Evolutionary conservation across 2,888 invertebrate genomes (phyloP).

Genomic region (Zele albiditarsus): DNA sequence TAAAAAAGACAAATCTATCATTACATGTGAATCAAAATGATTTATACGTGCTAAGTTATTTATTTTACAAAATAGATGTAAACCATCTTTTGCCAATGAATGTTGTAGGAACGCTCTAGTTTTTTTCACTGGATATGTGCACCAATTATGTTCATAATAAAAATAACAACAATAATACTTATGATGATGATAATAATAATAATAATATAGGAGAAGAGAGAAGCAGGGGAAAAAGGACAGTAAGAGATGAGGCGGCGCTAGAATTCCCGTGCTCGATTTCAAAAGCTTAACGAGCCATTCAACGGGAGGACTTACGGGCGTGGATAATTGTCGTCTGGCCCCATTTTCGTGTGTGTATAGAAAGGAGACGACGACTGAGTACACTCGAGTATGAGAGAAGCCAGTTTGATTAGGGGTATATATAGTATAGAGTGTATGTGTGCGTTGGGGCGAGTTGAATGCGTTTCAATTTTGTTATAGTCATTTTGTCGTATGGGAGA

Average conservation of each 20-base stretch:
- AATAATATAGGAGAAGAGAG: conserved; percentile 1
- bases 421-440: background rate
- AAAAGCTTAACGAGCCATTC: conserved; percentile 54
- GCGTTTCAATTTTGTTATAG: conserved; percentile 38
- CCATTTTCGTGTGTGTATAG: conserved; percentile 32
- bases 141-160: background rate
- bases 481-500: conserved; percentile 14
- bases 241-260: conserved; percentile 25
- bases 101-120: background rate
- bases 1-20: too few species aligned
- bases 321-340: conserved; percentile 35
- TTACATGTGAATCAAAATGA: too few species aligned
- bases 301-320: conserved; percentile 39
- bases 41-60: too few species aligned
- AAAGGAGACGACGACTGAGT: conserved; percentile 10
- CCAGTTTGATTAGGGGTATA: conserved; percentile 37
- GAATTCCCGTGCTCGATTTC: conserved; percentile 49
- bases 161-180: too few species aligned
- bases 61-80: background rate
- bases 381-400: conserved; percentile 29
- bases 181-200: background rate
- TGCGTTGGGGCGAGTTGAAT: conserved; percentile 18
- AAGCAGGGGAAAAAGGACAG: conserved; percentile 12
- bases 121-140: background rate
- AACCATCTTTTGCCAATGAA: conserved; percentile 11